phyloP scores from a whole-genome alignment of 2,797 vertebrate species.

The Squalus acanthias region DNA sequence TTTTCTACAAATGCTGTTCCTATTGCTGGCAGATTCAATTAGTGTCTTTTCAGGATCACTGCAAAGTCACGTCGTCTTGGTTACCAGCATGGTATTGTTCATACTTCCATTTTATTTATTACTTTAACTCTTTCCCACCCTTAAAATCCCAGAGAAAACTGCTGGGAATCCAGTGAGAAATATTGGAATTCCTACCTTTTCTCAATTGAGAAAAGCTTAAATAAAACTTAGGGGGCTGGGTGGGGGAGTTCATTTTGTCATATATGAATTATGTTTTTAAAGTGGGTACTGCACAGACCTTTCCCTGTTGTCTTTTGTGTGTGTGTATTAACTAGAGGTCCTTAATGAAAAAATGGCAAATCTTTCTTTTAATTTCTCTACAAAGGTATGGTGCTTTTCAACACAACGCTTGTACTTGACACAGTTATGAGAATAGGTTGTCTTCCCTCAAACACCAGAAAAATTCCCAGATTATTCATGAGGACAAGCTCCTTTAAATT shows the following conservation, averaged over 20 bases:
- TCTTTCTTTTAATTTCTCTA: not conserved
- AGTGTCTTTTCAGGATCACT: slow-evolving; percentile 16
- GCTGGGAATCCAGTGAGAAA: not conserved
- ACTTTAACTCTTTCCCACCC: slow-evolving; percentile 5
- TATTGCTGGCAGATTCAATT: slow-evolving; percentile 24
- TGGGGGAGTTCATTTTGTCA: not conserved
- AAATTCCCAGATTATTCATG: not conserved
- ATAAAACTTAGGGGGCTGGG: too few species aligned
- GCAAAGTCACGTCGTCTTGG: not conserved
- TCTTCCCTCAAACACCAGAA: not conserved
- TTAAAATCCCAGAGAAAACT: not conserved
- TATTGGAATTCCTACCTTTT: not conserved
- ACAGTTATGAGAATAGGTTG: not conserved
- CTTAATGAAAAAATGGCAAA: not conserved
- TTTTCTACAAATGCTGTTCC: slow-evolving; percentile 14
- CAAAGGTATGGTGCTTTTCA: not conserved
- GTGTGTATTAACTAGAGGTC: not conserved
- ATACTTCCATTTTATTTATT: slow-evolving; percentile 11
- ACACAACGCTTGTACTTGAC: not conserved
- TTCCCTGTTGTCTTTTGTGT: not conserved
- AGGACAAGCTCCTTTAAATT: not conserved
- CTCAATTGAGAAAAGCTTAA: not conserved
- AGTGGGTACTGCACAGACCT: not conserved
- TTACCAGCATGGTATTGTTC: slow-evolving; percentile 9
- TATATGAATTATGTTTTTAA: not conserved